phyloP scores from a whole-genome alignment of 2,888 invertebrate genomes.

The Acrobasis suavella region DNA sequence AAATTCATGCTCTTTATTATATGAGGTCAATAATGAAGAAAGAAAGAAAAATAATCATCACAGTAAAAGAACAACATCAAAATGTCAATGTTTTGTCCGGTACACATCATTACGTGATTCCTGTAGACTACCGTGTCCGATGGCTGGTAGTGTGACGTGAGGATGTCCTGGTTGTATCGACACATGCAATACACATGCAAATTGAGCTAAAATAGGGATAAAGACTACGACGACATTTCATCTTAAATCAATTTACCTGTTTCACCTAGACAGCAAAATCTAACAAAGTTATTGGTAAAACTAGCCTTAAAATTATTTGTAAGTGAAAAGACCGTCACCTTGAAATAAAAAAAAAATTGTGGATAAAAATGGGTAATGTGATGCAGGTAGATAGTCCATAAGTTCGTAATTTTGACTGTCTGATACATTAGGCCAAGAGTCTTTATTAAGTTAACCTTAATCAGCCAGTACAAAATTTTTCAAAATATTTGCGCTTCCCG shows the following conservation, averaged over 20 bases:
- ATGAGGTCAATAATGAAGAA: constrained; percentile 67
- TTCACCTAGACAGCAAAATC: constrained; percentile 54
- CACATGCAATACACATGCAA: constrained; percentile 66
- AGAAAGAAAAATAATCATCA: constrained; percentile 53
- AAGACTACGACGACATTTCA: constrained; percentile 47
- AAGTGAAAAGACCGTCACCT: constrained; percentile 42
- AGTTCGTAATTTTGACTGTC: too few species aligned
- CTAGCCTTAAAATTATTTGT: constrained; percentile 36
- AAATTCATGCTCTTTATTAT: constrained; percentile 70
- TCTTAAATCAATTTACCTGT: constrained; percentile 52
- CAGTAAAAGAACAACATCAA: constrained; percentile 53
- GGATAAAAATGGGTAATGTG: background rate
- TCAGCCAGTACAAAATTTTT: too few species aligned
- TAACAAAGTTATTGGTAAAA: constrained; percentile 43
- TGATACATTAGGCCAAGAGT: too few species aligned
- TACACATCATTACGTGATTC: constrained; percentile 40
- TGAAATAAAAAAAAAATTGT: too few species aligned
- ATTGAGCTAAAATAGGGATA: constrained; percentile 43
- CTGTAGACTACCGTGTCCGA: constrained; percentile 48
- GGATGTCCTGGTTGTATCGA: constrained; percentile 42
- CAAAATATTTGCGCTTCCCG: too few species aligned
- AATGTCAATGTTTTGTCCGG: constrained; percentile 41
- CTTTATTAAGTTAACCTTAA: too few species aligned
- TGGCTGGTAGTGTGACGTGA: constrained; percentile 42
- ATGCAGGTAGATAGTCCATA: too few species aligned